phyloP scores from a whole-genome alignment of 2,113 vertebrate species.

The Passer domesticus region DNA sequence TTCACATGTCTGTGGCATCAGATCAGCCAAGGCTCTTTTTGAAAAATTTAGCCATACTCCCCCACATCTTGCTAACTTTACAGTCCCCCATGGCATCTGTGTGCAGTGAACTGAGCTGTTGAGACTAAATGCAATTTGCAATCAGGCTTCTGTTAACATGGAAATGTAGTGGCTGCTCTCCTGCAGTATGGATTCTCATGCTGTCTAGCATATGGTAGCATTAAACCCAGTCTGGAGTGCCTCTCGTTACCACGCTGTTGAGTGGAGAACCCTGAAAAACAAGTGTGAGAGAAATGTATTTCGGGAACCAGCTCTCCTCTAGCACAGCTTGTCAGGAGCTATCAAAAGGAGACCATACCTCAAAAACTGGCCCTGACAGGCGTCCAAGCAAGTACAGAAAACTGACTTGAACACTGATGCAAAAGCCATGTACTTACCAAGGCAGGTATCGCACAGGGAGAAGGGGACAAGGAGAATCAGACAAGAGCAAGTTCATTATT shows the following conservation, averaged over 20 bases:
- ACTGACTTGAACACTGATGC: conserved; percentile 36
- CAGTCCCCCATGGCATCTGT: conserved; percentile 74
- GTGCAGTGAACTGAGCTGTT: conserved; percentile 81
- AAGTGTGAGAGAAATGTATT: conserved; percentile 69
- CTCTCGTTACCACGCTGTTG: conserved; percentile 71
- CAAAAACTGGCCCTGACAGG: conserved; percentile 70
- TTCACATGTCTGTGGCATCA: conserved; percentile 70
- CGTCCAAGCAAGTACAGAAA: conserved; percentile 7
- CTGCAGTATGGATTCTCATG: conserved; percentile 78
- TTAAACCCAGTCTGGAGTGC: conserved; percentile 78
- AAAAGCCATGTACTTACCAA: conserved; percentile 25
- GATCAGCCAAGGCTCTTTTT: conserved; percentile 63
- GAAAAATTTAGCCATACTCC: conserved; percentile 68
- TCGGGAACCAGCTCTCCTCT: conserved; percentile 60
- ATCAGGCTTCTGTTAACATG: conserved; percentile 76
- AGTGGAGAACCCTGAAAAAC: conserved; percentile 76
- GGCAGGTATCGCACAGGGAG: not conserved
- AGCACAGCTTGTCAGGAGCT: conserved; percentile 64
- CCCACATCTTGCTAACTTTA: conserved; percentile 78
- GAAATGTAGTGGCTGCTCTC: conserved; percentile 78
- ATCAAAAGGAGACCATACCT: conserved; percentile 64
- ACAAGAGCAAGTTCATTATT: conserved; percentile 5
- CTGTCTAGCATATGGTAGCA: conserved; percentile 80
- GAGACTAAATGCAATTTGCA: conserved; percentile 79
- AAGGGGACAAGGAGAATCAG: conserved; percentile 18